Percentiles rank a stretch among this genome's conserved stretches.
Evolutionary conservation across 2,888 invertebrate species (phyloP).

Genomic region (Enchytraeus crypticus): DNA sequence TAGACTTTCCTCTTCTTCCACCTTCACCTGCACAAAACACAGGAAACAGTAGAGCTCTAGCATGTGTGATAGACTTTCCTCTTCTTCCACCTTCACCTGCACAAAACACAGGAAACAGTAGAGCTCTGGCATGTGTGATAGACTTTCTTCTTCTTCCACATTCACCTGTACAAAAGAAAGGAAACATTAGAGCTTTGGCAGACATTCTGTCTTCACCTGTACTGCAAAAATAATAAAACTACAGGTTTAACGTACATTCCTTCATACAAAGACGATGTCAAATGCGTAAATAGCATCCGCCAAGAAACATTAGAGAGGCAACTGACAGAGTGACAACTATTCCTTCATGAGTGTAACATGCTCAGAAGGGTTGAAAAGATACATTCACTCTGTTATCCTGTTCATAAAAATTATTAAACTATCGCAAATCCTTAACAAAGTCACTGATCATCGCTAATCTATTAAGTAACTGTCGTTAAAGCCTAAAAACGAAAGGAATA

Average conservation of each 20-base stretch:
- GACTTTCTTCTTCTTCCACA: slow-evolving; percentile 45
- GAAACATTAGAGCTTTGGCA: slow-evolving; percentile 35
- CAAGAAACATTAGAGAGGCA: too few relatives aligned
- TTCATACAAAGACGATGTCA: too few relatives aligned
- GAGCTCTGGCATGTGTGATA: slow-evolving; percentile 41
- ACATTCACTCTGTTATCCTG: too few relatives aligned
- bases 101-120: background rate
- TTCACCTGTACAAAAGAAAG: background rate
- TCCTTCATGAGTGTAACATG: too few relatives aligned
- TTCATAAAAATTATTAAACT: too few relatives aligned
- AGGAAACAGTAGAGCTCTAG: slow-evolving; percentile 32
- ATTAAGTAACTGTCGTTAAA: too few relatives aligned
- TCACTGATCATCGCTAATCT: too few relatives aligned
- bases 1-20: slow-evolving; percentile 44
- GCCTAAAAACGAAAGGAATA: background rate
- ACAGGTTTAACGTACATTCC: too few relatives aligned
- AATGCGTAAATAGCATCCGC: too few relatives aligned
- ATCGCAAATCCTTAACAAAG: too few relatives aligned
- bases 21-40: slow-evolving; percentile 17
- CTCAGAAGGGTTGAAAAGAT: too few relatives aligned
- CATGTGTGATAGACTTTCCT: slow-evolving; percentile 43
- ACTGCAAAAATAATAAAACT: background rate
- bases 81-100: slow-evolving; percentile 33
- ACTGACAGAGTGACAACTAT: too few relatives aligned
- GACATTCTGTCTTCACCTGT: slow-evolving; percentile 34